These are phyloP conservation scores for Struthio camelus DNA, from an alignment of 2,113 vertebrate species.

Conservation along the genomic window DNA sequence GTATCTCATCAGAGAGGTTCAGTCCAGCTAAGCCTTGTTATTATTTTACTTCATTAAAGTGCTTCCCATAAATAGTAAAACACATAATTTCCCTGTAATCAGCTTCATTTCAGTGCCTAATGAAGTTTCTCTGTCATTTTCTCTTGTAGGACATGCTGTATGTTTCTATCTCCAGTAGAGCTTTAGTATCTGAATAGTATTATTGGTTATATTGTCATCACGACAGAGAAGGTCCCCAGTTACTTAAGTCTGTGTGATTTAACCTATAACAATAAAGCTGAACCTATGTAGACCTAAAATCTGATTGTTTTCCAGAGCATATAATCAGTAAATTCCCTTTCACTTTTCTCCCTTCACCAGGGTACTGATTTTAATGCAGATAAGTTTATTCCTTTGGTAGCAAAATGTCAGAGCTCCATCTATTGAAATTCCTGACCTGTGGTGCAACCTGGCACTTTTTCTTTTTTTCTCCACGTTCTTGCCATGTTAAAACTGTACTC, in stretches of 20 bases:
- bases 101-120: not conserved
- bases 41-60: slow-evolving; percentile 32
- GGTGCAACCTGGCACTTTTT: not conserved
- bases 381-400: not conserved
- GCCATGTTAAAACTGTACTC: not conserved
- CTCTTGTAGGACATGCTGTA: not conserved
- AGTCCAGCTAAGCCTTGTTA: not conserved
- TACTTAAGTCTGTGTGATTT: not conserved
- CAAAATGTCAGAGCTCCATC: not conserved
- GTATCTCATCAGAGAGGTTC: not conserved
- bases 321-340: not conserved
- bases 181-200: not conserved
- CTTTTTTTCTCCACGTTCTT: not conserved
- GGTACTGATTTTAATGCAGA: not conserved
- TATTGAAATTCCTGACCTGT: not conserved
- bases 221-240: not conserved
- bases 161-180: not conserved
- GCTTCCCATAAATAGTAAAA: slow-evolving; percentile 3
- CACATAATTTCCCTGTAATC: not conserved
- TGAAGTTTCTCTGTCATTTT: not conserved
- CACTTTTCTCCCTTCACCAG: not conserved
- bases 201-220: not conserved
- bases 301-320: not conserved
- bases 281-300: not conserved
- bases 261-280: not conserved